Base-by-base conservation (phyloP, 2,797 vertebrate species). In the Octomys mimax region DNA sequence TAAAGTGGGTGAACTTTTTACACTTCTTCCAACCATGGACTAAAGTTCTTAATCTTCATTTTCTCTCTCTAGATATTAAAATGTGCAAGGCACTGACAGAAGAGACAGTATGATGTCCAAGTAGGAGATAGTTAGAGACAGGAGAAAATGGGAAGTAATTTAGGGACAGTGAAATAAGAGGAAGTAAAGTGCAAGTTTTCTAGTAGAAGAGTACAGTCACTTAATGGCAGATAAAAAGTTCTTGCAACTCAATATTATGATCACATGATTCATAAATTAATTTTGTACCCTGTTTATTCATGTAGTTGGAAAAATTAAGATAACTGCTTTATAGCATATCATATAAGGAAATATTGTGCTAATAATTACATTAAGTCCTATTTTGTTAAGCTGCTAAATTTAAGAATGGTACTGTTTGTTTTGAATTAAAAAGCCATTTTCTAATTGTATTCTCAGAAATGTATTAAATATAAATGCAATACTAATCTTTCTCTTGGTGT, bases 391-490 rank as follows among this genome's bases (percentile, higher is more conserved):
- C 7, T 79, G 59, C 61, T 82, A 71, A 71, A 46, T 78, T 28
- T 71, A 71, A 61, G 31, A 7, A 73, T 46, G 46, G 6, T 16
- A 73, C 54, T 66, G 16, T 93, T 83, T 66, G 16, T 93, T 83
- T 90, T 91, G 86, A 91, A 73, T 80, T 59, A 84, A 87, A 31
- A 89, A 16, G 0, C 11, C 21, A 84, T 70, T 90, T 84, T 64
- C 75, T 54, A 81, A 64, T 33, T 36, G n/a, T 52, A 80, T 59
- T 33, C 91, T 88, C 26, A 61, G 39, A 59, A 14, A 59, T 3
- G 26, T 62, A 26, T 61, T 10, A 33, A 81, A 75, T 52, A 46
- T 70, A 19, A n/a, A 70, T 71, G 19, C 33, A 68, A n/a, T 68
- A 66, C 59, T 81, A 62, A 61, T 66, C 42, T 86, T 86, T 77